These are phyloP conservation scores for Drosophila teissieri DNA, from an alignment of 1,140 invertebrate genomes.

Conservation along the genomic window DNA sequence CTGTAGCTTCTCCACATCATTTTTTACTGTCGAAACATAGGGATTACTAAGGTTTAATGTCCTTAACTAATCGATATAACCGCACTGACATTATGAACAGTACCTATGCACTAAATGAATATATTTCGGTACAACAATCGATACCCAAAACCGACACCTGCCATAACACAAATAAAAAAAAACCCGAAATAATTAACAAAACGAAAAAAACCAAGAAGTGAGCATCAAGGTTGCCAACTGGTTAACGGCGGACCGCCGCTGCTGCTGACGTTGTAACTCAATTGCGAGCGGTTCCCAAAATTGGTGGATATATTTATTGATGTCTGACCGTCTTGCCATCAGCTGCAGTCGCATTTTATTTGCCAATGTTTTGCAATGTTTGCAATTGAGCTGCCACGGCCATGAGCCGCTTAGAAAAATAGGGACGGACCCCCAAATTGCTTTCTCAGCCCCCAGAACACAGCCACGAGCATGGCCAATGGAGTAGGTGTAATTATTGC, in stretches of 20 bases:
- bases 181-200: conserved; percentile 43
- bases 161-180: conserved; percentile 28
- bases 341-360: conserved; percentile 60
- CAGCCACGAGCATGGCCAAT: conserved; percentile 24
- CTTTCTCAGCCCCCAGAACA: conserved; percentile 55
- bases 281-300: conserved; percentile 65
- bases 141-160: conserved; percentile 22
- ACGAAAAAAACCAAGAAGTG: conserved; percentile 44
- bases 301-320: conserved; percentile 51
- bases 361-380: conserved; percentile 74
- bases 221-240: conserved; percentile 78
- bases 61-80: not conserved
- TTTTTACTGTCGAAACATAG: not conserved
- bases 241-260: conserved; percentile 56
- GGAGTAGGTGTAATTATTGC: conserved; percentile 10
- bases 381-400: conserved; percentile 53
- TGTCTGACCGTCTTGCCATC: conserved; percentile 14
- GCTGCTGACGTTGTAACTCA: conserved; percentile 49
- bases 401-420: conserved; percentile 59
- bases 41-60: not conserved
- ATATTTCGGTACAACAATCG: not conserved
- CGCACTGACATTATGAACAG: not conserved
- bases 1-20: no score
- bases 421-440: conserved; percentile 19
- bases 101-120: conserved; percentile 2